Conservation (phyloP, 2,113 vertebrate species). For the Acanthisitta chloris region DNA sequence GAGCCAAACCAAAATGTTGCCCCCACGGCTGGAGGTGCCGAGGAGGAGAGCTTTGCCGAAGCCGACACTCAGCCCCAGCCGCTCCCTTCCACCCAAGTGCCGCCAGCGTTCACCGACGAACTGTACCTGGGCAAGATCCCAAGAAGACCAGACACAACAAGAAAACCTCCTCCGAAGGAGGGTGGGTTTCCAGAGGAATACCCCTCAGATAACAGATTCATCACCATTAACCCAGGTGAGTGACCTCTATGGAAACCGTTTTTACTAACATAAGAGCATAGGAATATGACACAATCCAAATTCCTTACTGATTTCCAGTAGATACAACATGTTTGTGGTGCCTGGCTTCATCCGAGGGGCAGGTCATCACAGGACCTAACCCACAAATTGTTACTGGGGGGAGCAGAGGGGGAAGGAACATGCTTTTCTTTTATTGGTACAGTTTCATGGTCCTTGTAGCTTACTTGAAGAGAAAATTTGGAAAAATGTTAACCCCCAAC, state of each 20-base stretch:
- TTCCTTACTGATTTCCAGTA: neutral
- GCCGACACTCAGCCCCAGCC: constrained; percentile 21
- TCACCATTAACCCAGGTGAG: constrained; percentile 89
- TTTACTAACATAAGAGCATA: neutral
- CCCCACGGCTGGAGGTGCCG: constrained; percentile 41
- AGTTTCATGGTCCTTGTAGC: neutral
- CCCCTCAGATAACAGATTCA: constrained; percentile 75
- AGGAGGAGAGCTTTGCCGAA: constrained; percentile 11
- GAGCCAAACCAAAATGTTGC: constrained; percentile 11
- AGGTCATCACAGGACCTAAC: neutral
- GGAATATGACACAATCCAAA: neutral
- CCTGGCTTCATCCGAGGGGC: neutral
- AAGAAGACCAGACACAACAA: constrained; percentile 52
- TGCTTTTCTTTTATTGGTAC: neutral
- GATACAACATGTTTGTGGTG: neutral
- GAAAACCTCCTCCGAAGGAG: constrained; percentile 52
- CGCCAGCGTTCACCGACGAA: constrained; percentile 73
- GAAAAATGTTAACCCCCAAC: neutral
- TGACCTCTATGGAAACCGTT: rapidly evolving
- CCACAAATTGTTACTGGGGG: neutral
- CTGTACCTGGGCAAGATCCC: constrained; percentile 56
- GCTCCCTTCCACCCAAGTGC: constrained; percentile 77
- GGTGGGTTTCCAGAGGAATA: constrained; percentile 64
- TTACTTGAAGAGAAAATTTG: neutral
- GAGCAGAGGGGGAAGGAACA: neutral